Percentiles rank a stretch among this genome's conserved stretches.
phyloP scores from a whole-genome alignment of 2,113 vertebrate genomes.

The Zosterops pallidus region DNA sequence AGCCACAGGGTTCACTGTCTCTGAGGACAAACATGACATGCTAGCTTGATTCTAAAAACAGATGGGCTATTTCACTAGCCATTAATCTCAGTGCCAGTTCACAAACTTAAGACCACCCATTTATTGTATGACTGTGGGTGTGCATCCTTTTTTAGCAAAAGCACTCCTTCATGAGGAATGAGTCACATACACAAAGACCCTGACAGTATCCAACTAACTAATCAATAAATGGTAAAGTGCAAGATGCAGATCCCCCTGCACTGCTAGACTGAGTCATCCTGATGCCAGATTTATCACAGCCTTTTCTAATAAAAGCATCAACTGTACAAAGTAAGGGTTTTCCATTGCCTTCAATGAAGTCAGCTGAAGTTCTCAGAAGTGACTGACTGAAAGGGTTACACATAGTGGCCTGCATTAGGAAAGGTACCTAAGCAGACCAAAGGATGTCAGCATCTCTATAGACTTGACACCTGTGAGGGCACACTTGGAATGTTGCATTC shows the following conservation, averaged over 20 bases:
- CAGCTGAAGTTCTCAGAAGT: not conserved
- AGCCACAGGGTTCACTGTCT: not conserved
- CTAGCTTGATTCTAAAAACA: not conserved
- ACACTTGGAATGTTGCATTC: not conserved
- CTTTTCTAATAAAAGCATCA: not conserved
- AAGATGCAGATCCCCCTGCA: not conserved
- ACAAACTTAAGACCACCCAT: not conserved
- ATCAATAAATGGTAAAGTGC: not conserved
- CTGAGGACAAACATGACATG: not conserved
- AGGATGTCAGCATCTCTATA: not conserved
- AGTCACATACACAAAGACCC: not conserved
- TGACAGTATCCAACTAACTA: not conserved
- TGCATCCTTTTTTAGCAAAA: not conserved
- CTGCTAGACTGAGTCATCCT: not conserved
- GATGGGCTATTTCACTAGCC: not conserved
- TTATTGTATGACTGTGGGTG: not conserved
- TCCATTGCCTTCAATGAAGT: not conserved
- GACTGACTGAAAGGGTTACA: not conserved
- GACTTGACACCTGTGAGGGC: not conserved
- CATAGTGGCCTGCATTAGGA: not conserved
- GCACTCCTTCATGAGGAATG: not conserved
- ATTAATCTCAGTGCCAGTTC: not conserved
- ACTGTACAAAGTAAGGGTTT: not conserved
- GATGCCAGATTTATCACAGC: not conserved
- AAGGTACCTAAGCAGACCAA: not conserved